These are phyloP conservation scores for Drosophila emarginata DNA, from an alignment of 2,888 invertebrate species.

Conservation along the genomic window DNA sequence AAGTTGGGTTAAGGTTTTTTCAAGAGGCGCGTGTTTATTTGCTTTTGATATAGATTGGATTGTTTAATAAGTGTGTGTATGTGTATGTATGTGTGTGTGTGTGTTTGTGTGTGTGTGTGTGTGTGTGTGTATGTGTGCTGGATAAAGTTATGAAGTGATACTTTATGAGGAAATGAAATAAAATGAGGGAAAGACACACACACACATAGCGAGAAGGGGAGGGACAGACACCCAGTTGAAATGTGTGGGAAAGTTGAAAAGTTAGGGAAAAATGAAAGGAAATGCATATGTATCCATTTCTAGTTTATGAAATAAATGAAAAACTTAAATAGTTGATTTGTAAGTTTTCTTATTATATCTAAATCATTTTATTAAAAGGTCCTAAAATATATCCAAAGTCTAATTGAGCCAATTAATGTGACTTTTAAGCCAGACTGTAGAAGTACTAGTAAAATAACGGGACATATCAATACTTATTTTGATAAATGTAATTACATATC, in stretches of 20 bases:
- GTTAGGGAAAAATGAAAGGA: background rate
- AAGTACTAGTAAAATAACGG: too few relatives aligned
- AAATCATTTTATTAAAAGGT: background rate
- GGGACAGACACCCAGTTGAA: background rate
- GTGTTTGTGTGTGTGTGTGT: slow-evolving; percentile 37
- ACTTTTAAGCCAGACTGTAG: too few relatives aligned
- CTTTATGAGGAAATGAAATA: slow-evolving; percentile 14
- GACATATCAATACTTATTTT: too few relatives aligned
- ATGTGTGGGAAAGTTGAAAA: slow-evolving; percentile 6
- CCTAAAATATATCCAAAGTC: too few relatives aligned
- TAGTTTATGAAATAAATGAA: background rate
- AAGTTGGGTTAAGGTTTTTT: slow-evolving; percentile 30
- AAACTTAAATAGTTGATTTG: background rate
- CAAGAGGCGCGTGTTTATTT: slow-evolving; percentile 72
- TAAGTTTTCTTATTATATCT: background rate
- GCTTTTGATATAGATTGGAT: slow-evolving; percentile 72
- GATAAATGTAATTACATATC: too few relatives aligned
- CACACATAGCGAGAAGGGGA: background rate
- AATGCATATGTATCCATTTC: slow-evolving; percentile 1
- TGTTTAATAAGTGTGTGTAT: slow-evolving; percentile 52
- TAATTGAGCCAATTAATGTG: too few relatives aligned
- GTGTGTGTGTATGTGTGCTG: slow-evolving; percentile 36
- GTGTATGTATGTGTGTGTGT: slow-evolving; percentile 30
- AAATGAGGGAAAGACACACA: slow-evolving; percentile 3
- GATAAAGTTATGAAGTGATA: slow-evolving; percentile 51